phyloP scores from a whole-genome alignment of 1,140 invertebrate genomes.

The Dryas iulia region DNA sequence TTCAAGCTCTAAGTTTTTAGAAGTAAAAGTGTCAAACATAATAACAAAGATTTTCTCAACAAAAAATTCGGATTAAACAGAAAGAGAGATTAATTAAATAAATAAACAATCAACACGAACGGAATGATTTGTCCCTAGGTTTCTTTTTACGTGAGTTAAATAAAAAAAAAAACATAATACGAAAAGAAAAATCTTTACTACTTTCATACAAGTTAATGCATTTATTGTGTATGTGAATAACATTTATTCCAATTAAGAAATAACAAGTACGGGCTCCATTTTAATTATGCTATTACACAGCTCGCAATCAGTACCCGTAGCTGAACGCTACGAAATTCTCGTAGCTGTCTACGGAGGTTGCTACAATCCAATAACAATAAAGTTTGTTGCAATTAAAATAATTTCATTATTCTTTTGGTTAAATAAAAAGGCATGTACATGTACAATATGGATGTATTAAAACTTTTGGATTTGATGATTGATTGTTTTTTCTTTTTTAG shows the following conservation, averaged over 20 bases:
- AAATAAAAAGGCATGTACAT: not conserved
- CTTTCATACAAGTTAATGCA: not conserved
- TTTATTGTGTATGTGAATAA: not conserved
- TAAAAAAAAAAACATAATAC: no score
- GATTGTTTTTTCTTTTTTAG: no score
- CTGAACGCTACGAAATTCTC: constrained; percentile 5
- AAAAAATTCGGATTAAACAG: no score
- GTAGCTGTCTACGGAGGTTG: constrained; percentile 12
- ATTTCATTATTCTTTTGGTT: not conserved
- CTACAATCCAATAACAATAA: constrained; percentile 1
- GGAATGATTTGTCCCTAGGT: no score
- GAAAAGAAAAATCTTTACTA: no score
- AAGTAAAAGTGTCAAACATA: no score
- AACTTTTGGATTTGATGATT: no score
- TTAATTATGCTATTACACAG: not conserved
- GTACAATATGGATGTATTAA: not conserved
- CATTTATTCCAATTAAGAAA: not conserved
- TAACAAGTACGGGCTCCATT: not conserved
- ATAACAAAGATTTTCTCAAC: no score
- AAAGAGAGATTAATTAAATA: no score
- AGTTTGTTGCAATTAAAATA: not conserved
- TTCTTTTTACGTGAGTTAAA: no score
- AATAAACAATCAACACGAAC: no score
- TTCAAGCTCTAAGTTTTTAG: no score
- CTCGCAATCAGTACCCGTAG: constrained; percentile 6